phyloP scores from a whole-genome alignment of 2,888 invertebrate genomes.

The Nebria salina region DNA sequence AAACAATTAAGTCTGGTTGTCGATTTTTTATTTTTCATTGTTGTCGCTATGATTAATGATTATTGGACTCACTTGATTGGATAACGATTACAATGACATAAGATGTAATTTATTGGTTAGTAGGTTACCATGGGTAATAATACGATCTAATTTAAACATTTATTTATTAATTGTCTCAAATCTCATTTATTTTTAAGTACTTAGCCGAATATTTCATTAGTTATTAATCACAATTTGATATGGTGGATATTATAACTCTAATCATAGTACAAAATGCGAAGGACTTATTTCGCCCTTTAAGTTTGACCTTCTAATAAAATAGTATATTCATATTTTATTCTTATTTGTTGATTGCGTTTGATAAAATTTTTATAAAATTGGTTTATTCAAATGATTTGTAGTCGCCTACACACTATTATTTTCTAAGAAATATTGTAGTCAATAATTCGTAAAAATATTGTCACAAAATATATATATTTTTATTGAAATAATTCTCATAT shows the following conservation, averaged over 20 bases:
- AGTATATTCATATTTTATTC: not conserved
- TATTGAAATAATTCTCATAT: not conserved
- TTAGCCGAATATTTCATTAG: too few relatives aligned
- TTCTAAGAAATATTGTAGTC: not conserved
- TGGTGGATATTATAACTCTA: too few relatives aligned
- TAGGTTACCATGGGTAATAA: not conserved
- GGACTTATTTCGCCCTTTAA: too few relatives aligned
- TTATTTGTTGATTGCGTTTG: not conserved
- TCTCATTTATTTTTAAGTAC: too few relatives aligned
- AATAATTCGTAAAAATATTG: not conserved
- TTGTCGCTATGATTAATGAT: constrained; percentile 6
- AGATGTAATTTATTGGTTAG: not conserved
- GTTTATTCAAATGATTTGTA: not conserved
- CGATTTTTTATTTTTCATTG: constrained; percentile 1
- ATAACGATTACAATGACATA: not conserved
- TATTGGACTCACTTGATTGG: not conserved
- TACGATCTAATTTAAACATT: not conserved
- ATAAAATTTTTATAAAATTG: not conserved
- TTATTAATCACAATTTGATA: too few relatives aligned
- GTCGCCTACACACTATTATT: not conserved
- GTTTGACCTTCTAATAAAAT: not conserved
- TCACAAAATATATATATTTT: not conserved
- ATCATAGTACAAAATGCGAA: too few relatives aligned
- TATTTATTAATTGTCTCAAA: not conserved
- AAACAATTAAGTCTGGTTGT: not conserved